Evolutionary conservation across 2,113 vertebrate genomes (phyloP).

Genomic region (western clawed frog (Xenopus tropicalis)): UCB_Xtro_10.0 CM004446.2:99603001-99603500

Average conservation of each 20-base stretch:
- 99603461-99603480: neutral
- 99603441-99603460: neutral
- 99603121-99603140: no score
- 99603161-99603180: slow-evolving; percentile 18
- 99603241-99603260: slow-evolving; percentile 6
- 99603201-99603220: slow-evolving; percentile 30
- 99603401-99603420: neutral
- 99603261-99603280: neutral
- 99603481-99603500: neutral
- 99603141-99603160: neutral
- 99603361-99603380: neutral
- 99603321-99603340: neutral
- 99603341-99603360: neutral
- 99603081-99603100: neutral
- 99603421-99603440: slow-evolving; percentile 7
- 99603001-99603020: slow-evolving; percentile 1
- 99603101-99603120: neutral
- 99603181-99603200: slow-evolving; percentile 21
- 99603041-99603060: neutral
- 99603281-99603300: neutral
- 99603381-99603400: neutral
- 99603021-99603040: neutral
- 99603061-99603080: neutral
- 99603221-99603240: neutral
- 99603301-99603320: neutral